Percentiles rank a stretch among this genome's conserved stretches.
Evolutionary conservation across 2,797 vertebrate species (phyloP).

Genomic region (Anniella stebbinsi): DNA sequence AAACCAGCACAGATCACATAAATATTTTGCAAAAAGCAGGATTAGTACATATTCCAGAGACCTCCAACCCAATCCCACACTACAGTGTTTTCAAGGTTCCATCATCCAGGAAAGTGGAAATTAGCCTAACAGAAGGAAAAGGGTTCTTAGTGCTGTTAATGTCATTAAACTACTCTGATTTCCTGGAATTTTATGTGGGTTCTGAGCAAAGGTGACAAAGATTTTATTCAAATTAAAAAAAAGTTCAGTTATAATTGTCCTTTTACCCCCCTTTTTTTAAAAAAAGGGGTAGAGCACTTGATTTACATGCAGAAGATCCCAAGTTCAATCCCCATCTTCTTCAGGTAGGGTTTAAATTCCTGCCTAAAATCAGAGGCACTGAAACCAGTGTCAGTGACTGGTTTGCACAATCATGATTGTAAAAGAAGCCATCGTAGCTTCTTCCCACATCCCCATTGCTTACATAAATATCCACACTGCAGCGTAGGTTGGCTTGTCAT

Average conservation of each 20-base stretch:
- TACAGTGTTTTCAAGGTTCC: neutral
- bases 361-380: no score
- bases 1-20: neutral
- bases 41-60: neutral
- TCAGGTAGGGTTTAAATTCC: no score
- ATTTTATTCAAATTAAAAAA: neutral
- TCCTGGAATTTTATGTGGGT: neutral
- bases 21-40: neutral
- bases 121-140: neutral
- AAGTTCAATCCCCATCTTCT: no score
- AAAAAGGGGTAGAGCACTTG: no score
- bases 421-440: no score
- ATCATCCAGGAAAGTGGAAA: neutral
- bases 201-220: neutral
- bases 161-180: neutral
- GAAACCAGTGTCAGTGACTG: no score
- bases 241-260: neutral
- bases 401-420: no score
- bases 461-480: no score
- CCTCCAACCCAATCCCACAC: neutral
- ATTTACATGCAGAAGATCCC: no score
- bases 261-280: no score
- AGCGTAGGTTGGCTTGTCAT: no score
- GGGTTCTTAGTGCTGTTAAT: neutral
- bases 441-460: no score